phyloP scores from a whole-genome alignment of 2,888 invertebrate species.

The Rhagium mordax region DNA sequence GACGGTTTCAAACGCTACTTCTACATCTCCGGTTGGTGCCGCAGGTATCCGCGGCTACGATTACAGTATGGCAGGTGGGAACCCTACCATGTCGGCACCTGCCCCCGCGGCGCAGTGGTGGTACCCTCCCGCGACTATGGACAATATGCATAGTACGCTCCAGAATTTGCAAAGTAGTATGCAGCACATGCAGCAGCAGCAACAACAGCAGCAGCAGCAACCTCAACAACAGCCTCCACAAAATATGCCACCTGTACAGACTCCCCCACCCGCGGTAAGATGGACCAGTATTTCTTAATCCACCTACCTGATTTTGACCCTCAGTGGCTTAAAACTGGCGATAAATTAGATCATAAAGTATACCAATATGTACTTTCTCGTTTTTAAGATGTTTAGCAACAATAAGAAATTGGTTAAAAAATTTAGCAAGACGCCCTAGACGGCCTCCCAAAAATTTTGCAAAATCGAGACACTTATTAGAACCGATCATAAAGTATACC shows the following conservation, averaged over 20 bases:
- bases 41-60: slow-evolving; percentile 76
- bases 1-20: slow-evolving; percentile 76
- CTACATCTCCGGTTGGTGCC: slow-evolving; percentile 75
- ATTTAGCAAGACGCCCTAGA: too few relatives aligned
- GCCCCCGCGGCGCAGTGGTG: slow-evolving; percentile 79
- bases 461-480: neutral
- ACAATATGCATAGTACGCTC: slow-evolving; percentile 76
- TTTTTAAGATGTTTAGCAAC: neutral
- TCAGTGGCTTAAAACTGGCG: slow-evolving; percentile 39
- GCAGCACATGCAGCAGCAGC: slow-evolving; percentile 50
- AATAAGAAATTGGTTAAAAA: neutral
- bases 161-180: slow-evolving; percentile 67
- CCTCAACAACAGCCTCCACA: slow-evolving; percentile 56
- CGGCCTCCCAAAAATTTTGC: neutral
- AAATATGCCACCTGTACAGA: slow-evolving; percentile 68
- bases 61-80: slow-evolving; percentile 73
- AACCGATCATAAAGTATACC: neutral
- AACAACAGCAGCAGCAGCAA: slow-evolving; percentile 38
- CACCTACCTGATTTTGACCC: slow-evolving; percentile 54
- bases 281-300: slow-evolving; percentile 41
- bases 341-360: neutral
- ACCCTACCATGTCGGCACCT: slow-evolving; percentile 67
- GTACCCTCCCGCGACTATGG: slow-evolving; percentile 78
- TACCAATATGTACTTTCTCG: neutral
- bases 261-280: slow-evolving; percentile 69